Percentiles rank a stretch among this genome's conserved stretches.
Conservation (phyloP, 2,888 invertebrate genomes). For the Apotomis capreana region DNA sequence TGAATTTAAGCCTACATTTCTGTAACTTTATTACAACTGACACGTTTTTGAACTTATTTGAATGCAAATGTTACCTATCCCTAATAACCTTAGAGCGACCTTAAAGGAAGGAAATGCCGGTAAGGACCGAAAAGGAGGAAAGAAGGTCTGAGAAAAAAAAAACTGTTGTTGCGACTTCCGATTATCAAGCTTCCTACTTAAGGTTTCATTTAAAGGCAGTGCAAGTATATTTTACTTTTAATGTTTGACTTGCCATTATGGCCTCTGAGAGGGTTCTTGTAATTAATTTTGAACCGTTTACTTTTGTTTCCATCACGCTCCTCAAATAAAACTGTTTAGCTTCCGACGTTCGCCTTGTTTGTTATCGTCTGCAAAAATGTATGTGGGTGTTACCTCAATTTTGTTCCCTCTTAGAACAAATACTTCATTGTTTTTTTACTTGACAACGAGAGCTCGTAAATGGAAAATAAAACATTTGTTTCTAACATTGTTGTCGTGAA, state of each 20-base stretch:
- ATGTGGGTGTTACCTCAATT: conserved; percentile 4
- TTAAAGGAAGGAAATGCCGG: conserved; percentile 12
- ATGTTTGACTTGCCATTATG: conserved; percentile 5
- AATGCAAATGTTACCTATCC: background rate
- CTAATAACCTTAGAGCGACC: conserved; percentile 18
- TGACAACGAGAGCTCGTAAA: conserved; percentile 7
- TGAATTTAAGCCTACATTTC: too few relatives aligned
- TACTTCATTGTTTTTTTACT: conserved; percentile 5
- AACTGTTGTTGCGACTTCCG: background rate
- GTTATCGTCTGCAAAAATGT: conserved; percentile 20
- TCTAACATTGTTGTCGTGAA: conserved; percentile 40
- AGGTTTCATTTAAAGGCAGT: background rate
- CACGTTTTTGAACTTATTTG: background rate
- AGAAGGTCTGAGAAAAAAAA: background rate
- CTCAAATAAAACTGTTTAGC: conserved; percentile 40
- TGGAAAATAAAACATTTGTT: background rate
- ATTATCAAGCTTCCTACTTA: background rate
- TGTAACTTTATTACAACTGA: too few relatives aligned
- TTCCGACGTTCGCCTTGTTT: conserved; percentile 31
- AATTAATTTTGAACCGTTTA: conserved; percentile 54
- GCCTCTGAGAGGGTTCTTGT: conserved; percentile 5
- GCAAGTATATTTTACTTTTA: background rate
- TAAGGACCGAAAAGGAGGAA: conserved; percentile 15
- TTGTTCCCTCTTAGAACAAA: background rate
- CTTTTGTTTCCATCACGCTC: conserved; percentile 48